Evolutionary conservation across 2,888 invertebrate species (phyloP).

Genomic region (Drosophila infuscata): DNA sequence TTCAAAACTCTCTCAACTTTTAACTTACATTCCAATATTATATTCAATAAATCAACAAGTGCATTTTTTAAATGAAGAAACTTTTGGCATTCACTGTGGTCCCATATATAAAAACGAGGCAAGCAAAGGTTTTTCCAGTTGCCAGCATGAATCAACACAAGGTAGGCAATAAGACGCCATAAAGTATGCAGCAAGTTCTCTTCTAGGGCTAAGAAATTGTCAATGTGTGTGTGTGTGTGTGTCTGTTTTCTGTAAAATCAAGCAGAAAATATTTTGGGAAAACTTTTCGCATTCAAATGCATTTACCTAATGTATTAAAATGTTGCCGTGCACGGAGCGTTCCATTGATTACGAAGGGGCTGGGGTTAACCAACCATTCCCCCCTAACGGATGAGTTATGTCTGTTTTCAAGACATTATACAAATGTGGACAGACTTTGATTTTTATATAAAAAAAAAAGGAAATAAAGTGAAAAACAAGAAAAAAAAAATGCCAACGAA

Average conservation of each 20-base stretch:
- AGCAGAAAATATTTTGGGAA: constrained; percentile 61
- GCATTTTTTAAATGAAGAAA: constrained; percentile 70
- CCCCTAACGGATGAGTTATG: constrained; percentile 47
- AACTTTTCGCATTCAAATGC: constrained; percentile 71
- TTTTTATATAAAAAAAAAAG: constrained; percentile 44
- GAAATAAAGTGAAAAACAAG: neutral
- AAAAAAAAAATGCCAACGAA: neutral
- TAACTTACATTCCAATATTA: constrained; percentile 55
- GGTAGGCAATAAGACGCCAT: constrained; percentile 47
- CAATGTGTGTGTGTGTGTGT: constrained; percentile 4
- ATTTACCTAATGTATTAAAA: constrained; percentile 79
- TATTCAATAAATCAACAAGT: constrained; percentile 77
- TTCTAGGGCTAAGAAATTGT: constrained; percentile 8
- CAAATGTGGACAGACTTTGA: constrained; percentile 66
- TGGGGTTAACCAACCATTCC: neutral
- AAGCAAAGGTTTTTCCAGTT: constrained; percentile 16
- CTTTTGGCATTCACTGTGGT: constrained; percentile 42
- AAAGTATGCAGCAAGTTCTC: constrained; percentile 42
- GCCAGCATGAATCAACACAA: constrained; percentile 45
- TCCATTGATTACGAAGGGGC: constrained; percentile 38
- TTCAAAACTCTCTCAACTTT: constrained; percentile 22
- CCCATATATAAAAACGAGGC: neutral
- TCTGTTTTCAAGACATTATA: constrained; percentile 52
- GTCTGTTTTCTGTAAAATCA: constrained; percentile 39
- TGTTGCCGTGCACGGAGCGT: constrained; percentile 26